phyloP scores from a whole-genome alignment of 2,113 vertebrate species.

The Gnathonemus echidnorhynchus region DNA sequence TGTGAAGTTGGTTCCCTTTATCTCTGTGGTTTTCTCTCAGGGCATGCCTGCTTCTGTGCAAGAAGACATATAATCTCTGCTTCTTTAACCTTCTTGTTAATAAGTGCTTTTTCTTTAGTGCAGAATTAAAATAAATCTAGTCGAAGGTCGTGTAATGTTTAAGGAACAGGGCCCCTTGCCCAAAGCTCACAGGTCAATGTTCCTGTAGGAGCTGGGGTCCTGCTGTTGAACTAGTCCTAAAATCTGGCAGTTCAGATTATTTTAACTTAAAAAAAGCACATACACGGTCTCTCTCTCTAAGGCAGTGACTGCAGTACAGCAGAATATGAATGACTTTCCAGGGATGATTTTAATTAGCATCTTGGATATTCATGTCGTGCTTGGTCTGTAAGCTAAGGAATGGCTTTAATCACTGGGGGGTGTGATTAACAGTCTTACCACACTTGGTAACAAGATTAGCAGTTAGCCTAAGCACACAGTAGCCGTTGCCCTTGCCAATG shows the following conservation, averaged over 20 bases:
- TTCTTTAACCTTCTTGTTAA: not conserved
- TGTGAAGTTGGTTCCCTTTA: not conserved
- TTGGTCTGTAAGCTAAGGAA: not conserved
- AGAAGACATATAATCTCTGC: not conserved
- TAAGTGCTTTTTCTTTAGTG: not conserved
- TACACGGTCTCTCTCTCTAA: not conserved
- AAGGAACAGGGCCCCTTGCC: not conserved
- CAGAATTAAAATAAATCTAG: not conserved
- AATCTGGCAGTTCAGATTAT: not conserved
- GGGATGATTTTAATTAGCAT: not conserved
- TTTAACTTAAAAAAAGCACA: not conserved
- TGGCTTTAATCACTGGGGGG: slow-evolving; percentile 17
- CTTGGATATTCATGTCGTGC: not conserved
- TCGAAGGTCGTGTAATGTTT: not conserved
- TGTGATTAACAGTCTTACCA: slow-evolving; percentile 15
- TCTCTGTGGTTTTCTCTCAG: not conserved
- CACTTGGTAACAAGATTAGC: slow-evolving; percentile 16
- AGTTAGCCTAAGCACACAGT: not conserved
- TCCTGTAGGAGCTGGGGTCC: not conserved
- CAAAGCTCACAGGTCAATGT: not conserved
- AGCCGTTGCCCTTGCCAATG: not conserved
- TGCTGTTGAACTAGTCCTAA: not conserved
- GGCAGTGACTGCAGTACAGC: not conserved
- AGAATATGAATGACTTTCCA: not conserved
- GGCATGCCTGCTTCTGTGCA: not conserved